Conservation (phyloP, 2,113 vertebrate species). For the Genyomyrus donnyi region DNA sequence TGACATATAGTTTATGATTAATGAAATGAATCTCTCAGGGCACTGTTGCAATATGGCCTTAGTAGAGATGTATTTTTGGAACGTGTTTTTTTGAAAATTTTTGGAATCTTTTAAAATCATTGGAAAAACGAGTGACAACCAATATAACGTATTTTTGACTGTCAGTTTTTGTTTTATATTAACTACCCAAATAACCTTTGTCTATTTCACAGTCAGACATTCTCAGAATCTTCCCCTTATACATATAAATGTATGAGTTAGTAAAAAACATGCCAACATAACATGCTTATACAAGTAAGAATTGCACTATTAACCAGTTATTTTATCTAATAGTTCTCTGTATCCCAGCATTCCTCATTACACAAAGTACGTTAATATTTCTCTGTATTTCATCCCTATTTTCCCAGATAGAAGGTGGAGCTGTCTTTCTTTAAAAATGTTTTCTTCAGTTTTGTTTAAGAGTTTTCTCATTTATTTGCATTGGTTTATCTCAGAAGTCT, state of each 20-base stretch:
- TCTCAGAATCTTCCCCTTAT: not conserved
- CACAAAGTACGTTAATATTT: not conserved
- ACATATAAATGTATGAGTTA: not conserved
- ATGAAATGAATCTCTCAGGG: not conserved
- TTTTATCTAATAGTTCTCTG: not conserved
- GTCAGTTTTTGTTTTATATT: not conserved
- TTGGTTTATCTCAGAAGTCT: constrained; percentile 37
- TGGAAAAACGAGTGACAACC: not conserved
- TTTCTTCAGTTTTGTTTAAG: constrained; percentile 39
- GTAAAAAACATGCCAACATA: not conserved
- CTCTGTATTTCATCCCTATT: constrained; percentile 37
- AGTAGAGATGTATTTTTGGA: not conserved
- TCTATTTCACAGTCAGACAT: not conserved
- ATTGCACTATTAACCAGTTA: not conserved
- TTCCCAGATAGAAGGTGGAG: constrained; percentile 33
- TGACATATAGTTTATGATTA: not conserved
- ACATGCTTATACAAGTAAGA: not conserved
- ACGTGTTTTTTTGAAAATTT: not conserved
- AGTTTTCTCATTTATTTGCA: constrained; percentile 32
- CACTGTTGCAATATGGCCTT: not conserved
- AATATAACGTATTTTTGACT: not conserved
- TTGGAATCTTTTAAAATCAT: not conserved
- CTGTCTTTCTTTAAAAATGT: constrained; percentile 38
- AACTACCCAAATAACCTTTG: not conserved
- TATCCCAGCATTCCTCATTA: not conserved